Conservation (phyloP, 2,113 vertebrate genomes). For the Amblyornis subalaris region DNA sequence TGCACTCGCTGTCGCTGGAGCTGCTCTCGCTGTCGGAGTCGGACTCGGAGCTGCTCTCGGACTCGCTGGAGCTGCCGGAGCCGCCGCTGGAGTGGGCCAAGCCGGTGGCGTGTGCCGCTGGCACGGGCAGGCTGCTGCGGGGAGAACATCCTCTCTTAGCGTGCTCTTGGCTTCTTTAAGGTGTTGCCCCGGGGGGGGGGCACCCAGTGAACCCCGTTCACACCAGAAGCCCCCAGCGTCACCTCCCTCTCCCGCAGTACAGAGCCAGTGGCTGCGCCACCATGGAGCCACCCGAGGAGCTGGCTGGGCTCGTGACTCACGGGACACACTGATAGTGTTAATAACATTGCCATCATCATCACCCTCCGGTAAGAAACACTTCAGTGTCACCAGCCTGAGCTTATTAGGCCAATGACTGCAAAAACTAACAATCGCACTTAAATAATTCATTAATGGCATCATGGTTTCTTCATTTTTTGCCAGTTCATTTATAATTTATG, state of each 20-base stretch:
- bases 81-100: conserved; percentile 76
- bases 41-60: conserved; percentile 92
- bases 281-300: fast-evolving
- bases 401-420: conserved; percentile 7
- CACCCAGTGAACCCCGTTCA: neutral
- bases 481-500: conserved; percentile 59
- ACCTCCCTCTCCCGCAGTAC: neutral
- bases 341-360: neutral
- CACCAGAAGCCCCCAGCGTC: fast-evolving
- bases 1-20: conserved; percentile 92
- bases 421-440: conserved; percentile 54
- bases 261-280: neutral
- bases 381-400: neutral
- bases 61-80: conserved; percentile 90
- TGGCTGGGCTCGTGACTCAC: neutral
- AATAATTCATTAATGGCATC: conserved; percentile 58
- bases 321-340: neutral
- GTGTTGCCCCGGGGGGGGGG: neutral
- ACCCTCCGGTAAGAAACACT: neutral
- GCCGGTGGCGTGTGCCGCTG: conserved; percentile 5
- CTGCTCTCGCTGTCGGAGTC: conserved; percentile 93
- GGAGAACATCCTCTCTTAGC: neutral
- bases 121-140: conserved; percentile 68
- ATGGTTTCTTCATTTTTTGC: conserved; percentile 14
- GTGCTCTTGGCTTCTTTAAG: neutral